Conservation (phyloP, 2,888 invertebrate genomes). For the Seira sanloemensis region DNA sequence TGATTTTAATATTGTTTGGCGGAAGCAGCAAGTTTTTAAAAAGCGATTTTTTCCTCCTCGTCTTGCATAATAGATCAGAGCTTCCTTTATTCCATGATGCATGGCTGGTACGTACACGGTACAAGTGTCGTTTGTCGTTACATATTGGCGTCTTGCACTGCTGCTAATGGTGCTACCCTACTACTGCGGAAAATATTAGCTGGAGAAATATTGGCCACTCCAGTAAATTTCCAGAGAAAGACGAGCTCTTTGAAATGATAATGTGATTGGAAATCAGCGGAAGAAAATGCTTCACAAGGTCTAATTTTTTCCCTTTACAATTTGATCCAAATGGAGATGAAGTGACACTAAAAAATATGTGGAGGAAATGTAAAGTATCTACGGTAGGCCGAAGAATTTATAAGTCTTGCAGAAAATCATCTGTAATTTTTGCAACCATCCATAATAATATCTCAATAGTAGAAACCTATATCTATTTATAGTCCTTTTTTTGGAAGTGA, state of each 20-base stretch:
- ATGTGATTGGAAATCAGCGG: not conserved
- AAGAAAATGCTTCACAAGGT: not conserved
- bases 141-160: not conserved
- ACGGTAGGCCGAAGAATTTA: not conserved
- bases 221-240: too few relatives aligned
- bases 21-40: not conserved
- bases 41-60: not conserved
- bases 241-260: slow-evolving; percentile 1
- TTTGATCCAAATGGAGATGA: not conserved
- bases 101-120: not conserved
- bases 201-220: too few relatives aligned
- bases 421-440: too few relatives aligned
- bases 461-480: too few relatives aligned
- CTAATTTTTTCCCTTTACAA: too few relatives aligned
- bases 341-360: not conserved
- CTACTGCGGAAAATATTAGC: not conserved
- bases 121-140: slow-evolving; percentile 4
- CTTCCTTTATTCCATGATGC: not conserved
- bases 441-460: too few relatives aligned
- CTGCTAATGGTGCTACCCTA: not conserved
- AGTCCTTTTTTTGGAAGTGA: too few relatives aligned
- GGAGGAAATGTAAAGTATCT: not conserved
- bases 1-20: not conserved
- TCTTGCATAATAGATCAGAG: too few relatives aligned
- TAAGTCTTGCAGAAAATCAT: not conserved